Evolutionary conservation across 2,888 invertebrate species (phyloP), one percentile per base, ranked within the genome.

Genomic region (Megalurothrips usitatus): DNA sequence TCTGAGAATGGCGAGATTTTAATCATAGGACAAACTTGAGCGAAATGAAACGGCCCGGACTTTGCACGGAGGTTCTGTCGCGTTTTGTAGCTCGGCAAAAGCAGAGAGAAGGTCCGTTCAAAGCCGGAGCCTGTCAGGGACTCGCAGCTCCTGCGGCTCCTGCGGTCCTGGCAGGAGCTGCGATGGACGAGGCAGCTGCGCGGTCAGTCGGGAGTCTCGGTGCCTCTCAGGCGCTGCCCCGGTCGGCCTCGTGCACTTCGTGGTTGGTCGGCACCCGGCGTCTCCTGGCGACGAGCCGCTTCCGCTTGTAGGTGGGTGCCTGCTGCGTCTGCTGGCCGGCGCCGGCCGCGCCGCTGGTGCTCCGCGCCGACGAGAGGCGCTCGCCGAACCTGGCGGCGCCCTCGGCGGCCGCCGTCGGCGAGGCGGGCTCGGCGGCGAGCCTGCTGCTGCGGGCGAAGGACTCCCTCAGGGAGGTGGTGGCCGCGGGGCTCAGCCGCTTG

Each of bases 161-260:
- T n/a, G n/a, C n/a, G n/a, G n/a, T n/a, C n/a, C n/a, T n/a, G n/a
- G n/a, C n/a, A 43, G 6, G 34, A 43, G 34, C 34, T 43, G n/a
- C n/a, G 6, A 43, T 43, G 34, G 6, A 6, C 2, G 34, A 43
- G 3, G 34, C 34, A 6, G 34, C 34, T 2, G 3, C 3, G 34
- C 34, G 6, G 34, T 43, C 34, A 43, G 34, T 43, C 34, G 34
- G 6, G 34, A 4, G 34, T 4, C 34, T 43, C 6, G 34, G 6
- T 2, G n/a, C 14, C 58, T 17, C 11, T 58, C 14, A 58, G 19
- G 58, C 58, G 58, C 6, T 17, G 6, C 58, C 58, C 14, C 58
- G 58, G 58, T 58, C n/a, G 14, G 58, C 58, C 68, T 75, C 68
- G 68, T 75, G 68, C 52, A 52, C 52, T n/a, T n/a, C n/a, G n/a